Base-by-base conservation (phyloP, 2,113 vertebrate species). In the Sinocyclocheilus anshuiensis region DNA sequence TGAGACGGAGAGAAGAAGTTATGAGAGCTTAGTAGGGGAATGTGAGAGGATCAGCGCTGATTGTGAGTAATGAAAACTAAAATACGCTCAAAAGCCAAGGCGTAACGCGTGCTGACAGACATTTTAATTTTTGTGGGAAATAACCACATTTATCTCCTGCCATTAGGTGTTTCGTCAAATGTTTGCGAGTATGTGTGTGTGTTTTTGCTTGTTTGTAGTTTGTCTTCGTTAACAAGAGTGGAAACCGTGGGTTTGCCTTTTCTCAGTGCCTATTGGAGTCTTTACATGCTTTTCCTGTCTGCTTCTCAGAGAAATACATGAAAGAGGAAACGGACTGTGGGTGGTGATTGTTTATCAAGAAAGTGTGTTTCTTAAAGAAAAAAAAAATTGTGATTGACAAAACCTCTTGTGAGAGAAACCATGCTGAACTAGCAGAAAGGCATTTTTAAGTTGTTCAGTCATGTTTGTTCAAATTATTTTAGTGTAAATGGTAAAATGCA, bases 161-260 rank as follows among this genome's bases (percentile, higher is more conserved):
- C 71, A 79, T 53, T 8, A 77, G n/a, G 16, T 76, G n/a, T 67
- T 53, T 45, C 26, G 1, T 26, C 69, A 57, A 48, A 26, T 15
- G 6, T 72, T 48, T 42, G 33, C 13, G 7, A 20, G 81, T 77
- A 48, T 12, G 29, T 63, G 33, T 48, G 29, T 33, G 29, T 33
- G 2, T 11, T 7, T 78, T 78, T 78, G 7, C 48, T 55, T 78
- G 77, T 57, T 75, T 50, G 65, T 63, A 63, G 53, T 63, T 39
- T 63, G 61, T 65, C 22, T 45, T 53, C 15, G 42, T 55, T 7
- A 61, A 50, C 20, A 22, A n/a, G 26, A 69, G 39, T 94, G 91
- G 91, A 93, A 94, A 94, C 90, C 76, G 67, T 57, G 33, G 29
- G 84, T 81, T 87, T 91, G 92, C 91, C 57, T 77, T 91, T 94